These are phyloP conservation scores for Phaedon cochleariae DNA, from an alignment of 2,888 invertebrate genomes.

Conservation along the genomic window DNA sequence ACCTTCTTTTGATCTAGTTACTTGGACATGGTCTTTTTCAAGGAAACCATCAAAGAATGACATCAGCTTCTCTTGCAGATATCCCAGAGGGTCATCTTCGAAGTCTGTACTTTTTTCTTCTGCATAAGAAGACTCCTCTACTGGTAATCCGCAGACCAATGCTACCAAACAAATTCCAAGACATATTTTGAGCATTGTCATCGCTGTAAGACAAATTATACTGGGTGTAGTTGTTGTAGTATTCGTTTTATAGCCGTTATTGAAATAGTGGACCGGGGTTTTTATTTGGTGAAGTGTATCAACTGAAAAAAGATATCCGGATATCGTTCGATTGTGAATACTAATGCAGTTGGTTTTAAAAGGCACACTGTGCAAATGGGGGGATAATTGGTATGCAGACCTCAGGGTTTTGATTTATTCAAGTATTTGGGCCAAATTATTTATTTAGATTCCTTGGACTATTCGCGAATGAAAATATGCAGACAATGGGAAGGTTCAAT, in stretches of 20 bases:
- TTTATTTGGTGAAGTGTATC: conserved; percentile 13
- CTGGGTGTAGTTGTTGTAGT: neutral
- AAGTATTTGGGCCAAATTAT: conserved; percentile 18
- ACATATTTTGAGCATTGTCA: conserved; percentile 26
- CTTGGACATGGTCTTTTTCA: conserved; percentile 71
- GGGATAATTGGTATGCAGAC: conserved; percentile 22
- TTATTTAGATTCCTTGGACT: conserved; percentile 17
- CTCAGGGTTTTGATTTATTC: conserved; percentile 17
- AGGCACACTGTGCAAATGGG: neutral
- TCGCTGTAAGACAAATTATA: conserved; percentile 18
- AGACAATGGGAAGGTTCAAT: neutral
- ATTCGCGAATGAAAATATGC: conserved; percentile 14
- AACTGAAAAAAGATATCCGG: conserved; percentile 16
- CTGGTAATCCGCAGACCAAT: conserved; percentile 24
- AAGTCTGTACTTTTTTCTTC: conserved; percentile 67
- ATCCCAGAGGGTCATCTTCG: conserved; percentile 77
- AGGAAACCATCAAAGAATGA: conserved; percentile 71
- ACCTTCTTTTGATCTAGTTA: neutral
- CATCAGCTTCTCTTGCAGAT: conserved; percentile 71
- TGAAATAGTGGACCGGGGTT: neutral
- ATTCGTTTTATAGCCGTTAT: conserved; percentile 25
- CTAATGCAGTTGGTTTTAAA: conserved; percentile 13
- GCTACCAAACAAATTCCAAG: conserved; percentile 33
- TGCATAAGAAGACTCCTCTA: conserved; percentile 43
- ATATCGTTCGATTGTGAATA: conserved; percentile 19